Percentiles rank a stretch among this genome's conserved stretches.
These are phyloP conservation scores for Linurgus olivaceus DNA, from an alignment of 2,797 vertebrate species.

Conservation along the genomic window DNA sequence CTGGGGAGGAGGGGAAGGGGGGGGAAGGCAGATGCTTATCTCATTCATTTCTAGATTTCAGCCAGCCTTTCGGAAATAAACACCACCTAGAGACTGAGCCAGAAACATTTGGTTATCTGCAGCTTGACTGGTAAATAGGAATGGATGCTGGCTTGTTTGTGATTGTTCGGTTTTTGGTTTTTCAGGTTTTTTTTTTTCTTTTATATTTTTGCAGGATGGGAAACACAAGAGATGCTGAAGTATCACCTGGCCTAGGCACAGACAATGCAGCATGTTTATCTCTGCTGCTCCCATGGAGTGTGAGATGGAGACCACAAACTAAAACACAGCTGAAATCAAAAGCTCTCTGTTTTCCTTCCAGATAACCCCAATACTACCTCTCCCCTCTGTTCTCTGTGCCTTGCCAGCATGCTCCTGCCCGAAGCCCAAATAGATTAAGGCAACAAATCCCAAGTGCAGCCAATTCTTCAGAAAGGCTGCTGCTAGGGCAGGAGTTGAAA, in stretches of 20 bases:
- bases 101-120: neutral
- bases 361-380: slow-evolving; percentile 66
- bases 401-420: slow-evolving; percentile 70
- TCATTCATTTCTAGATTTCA: neutral
- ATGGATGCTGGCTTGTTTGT: neutral
- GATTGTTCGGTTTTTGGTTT: neutral
- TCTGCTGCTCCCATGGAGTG: slow-evolving; percentile 21
- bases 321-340: slow-evolving; percentile 69
- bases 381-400: slow-evolving; percentile 50
- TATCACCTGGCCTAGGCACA: slow-evolving; percentile 11
- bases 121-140: neutral
- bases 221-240: slow-evolving; percentile 10
- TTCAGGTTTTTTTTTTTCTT: neutral
- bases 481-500: slow-evolving; percentile 74
- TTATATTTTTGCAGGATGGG: neutral
- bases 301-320: slow-evolving; percentile 23
- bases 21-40: neutral
- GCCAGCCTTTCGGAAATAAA: slow-evolving; percentile 11
- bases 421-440: slow-evolving; percentile 72
- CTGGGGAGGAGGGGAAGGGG: neutral
- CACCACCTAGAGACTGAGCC: neutral
- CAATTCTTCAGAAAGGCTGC: slow-evolving; percentile 70
- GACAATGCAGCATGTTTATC: slow-evolving; percentile 46
- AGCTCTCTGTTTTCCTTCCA: slow-evolving; percentile 74
- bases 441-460: slow-evolving; percentile 50